These are phyloP conservation scores for Heliconius hortense DNA, from an alignment of 2,888 invertebrate species.

Conservation along the genomic window DNA sequence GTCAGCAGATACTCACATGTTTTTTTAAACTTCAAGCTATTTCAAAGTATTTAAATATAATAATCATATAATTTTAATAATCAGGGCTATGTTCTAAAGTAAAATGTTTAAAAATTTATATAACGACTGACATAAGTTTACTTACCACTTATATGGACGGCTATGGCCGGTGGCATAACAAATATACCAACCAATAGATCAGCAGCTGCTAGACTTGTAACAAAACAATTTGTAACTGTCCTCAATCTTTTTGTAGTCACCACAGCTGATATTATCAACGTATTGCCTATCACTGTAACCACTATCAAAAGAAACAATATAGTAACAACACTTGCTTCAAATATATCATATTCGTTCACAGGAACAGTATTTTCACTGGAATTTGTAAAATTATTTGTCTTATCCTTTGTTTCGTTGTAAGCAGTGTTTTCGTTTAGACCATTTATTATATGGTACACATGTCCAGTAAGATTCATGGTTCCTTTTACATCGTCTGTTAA, in stretches of 20 bases:
- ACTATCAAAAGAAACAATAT: slow-evolving; percentile 86
- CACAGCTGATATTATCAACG: slow-evolving; percentile 94
- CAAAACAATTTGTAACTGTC: slow-evolving; percentile 97
- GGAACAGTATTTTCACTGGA: slow-evolving; percentile 46
- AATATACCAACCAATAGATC: slow-evolving; percentile 96
- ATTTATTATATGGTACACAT: slow-evolving; percentile 58
- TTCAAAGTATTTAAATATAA: too few species aligned
- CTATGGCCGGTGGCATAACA: slow-evolving; percentile 97
- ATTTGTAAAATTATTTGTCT: slow-evolving; percentile 44
- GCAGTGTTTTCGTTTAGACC: slow-evolving; percentile 46
- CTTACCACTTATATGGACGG: slow-evolving; percentile 91
- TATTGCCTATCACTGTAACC: slow-evolving; percentile 91
- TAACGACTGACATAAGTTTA: slow-evolving; percentile 15
- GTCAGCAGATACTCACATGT: too few species aligned
- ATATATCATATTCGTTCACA: slow-evolving; percentile 58
- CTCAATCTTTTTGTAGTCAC: slow-evolving; percentile 92
- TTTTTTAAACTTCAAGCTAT: too few species aligned
- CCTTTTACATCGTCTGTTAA: slow-evolving; percentile 60
- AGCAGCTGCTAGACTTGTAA: slow-evolving; percentile 95
- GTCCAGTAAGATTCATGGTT: slow-evolving; percentile 59
- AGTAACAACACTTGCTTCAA: slow-evolving; percentile 83
- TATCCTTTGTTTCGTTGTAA: slow-evolving; percentile 38
- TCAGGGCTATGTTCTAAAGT: too few species aligned
- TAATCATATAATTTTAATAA: too few species aligned
- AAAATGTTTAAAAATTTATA: too few species aligned